These are phyloP conservation scores for Spialia ferax DNA, from an alignment of 2,888 invertebrate genomes.

Conservation along the genomic window DNA sequence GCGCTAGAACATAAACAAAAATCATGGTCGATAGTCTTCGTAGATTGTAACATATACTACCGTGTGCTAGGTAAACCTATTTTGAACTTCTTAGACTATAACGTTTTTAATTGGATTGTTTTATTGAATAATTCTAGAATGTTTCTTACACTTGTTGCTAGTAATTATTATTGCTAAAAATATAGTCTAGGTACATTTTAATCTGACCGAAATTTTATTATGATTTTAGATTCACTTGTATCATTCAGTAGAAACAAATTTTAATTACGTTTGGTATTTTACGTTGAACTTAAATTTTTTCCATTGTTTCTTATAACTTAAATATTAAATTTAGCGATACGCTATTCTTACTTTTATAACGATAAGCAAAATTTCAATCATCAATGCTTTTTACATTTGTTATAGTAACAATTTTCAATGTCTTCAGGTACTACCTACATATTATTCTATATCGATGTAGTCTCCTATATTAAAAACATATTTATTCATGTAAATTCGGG, in stretches of 20 bases:
- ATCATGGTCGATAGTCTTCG: slow-evolving; percentile 46
- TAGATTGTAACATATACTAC: slow-evolving; percentile 48
- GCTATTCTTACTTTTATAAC: slow-evolving; percentile 35
- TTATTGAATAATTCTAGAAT: slow-evolving; percentile 46
- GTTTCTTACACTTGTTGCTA: slow-evolving; percentile 46
- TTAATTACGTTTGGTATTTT: slow-evolving; percentile 22
- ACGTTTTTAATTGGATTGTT: slow-evolving; percentile 35
- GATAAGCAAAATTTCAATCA: slow-evolving; percentile 31
- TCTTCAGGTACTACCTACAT: slow-evolving; percentile 6
- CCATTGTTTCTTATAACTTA: slow-evolving; percentile 15
- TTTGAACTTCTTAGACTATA: slow-evolving; percentile 46
- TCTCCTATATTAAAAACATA: too few species aligned
- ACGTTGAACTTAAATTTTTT: slow-evolving; percentile 11
- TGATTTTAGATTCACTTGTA: slow-evolving; percentile 36
- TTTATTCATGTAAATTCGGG: too few species aligned
- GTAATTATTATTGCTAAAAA: slow-evolving; percentile 19
- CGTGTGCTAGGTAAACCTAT: slow-evolving; percentile 58
- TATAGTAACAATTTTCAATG: slow-evolving; percentile 29
- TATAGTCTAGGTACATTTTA: slow-evolving; percentile 37
- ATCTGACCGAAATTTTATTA: slow-evolving; percentile 27
- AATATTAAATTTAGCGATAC: slow-evolving; percentile 21
- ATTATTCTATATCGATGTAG: too few species aligned
- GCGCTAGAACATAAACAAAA: slow-evolving; percentile 48
- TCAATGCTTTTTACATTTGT: slow-evolving; percentile 32
- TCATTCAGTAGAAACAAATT: slow-evolving; percentile 31